A percentile compares a stretch with the other conserved stretches of the same genome.
Conservation (phyloP, 2,888 invertebrate genomes). For the Agonopterix arenella region DNA sequence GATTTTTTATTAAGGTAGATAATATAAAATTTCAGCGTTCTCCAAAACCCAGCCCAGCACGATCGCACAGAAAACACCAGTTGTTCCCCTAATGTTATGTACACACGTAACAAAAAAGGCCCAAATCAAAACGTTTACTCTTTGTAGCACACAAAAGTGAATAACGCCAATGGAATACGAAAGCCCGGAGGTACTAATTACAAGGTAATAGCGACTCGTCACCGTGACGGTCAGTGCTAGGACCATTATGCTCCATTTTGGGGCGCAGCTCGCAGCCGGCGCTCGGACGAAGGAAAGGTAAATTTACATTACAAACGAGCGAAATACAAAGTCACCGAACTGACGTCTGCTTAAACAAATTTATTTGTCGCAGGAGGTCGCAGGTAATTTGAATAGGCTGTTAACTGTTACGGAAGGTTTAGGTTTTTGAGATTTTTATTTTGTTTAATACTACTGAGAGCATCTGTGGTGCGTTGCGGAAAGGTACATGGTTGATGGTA, state of each 20-base stretch:
- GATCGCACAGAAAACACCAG: no score
- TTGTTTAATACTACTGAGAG: no score
- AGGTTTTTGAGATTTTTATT: no score
- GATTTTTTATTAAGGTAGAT: no score
- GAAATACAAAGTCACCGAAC: constrained; percentile 38
- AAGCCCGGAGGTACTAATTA: constrained; percentile 1
- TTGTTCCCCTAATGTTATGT: no score
- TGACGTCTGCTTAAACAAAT: constrained; percentile 27
- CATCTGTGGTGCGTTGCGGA: no score
- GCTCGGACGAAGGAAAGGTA: constrained; percentile 43
- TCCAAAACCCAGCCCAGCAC: no score
- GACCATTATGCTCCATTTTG: constrained; percentile 32
- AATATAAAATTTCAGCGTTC: no score
- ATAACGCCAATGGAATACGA: constrained; percentile 2
- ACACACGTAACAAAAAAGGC: no score
- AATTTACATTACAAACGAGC: constrained; percentile 60
- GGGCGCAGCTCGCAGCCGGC: constrained; percentile 26
- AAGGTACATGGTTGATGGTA: no score
- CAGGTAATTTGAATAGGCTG: constrained; percentile 22
- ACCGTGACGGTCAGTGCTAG: constrained; percentile 9
- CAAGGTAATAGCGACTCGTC: not conserved
- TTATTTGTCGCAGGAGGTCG: constrained; percentile 33
- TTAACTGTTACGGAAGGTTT: not conserved
- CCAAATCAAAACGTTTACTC: no score
- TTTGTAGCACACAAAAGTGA: not conserved